phyloP scores from a whole-genome alignment of 2,888 invertebrate species.

The Corbicula japonica region DNA sequence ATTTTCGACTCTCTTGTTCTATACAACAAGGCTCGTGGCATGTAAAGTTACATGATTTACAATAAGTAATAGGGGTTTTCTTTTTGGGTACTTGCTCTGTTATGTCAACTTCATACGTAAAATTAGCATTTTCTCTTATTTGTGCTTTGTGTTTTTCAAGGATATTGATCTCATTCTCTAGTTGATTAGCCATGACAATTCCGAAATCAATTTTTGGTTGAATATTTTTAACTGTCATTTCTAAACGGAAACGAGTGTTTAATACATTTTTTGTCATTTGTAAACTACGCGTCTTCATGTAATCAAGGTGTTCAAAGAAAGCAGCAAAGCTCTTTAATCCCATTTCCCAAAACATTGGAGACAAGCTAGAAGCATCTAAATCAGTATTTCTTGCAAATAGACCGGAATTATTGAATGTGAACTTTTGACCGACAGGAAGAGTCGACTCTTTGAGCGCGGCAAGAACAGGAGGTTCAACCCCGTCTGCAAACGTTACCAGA shows the following conservation, averaged over 20 bases:
- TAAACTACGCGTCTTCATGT: slow-evolving; percentile 49
- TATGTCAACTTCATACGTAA: slow-evolving; percentile 65
- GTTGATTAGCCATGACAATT: slow-evolving; percentile 34
- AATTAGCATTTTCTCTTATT: slow-evolving; percentile 66
- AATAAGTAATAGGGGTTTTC: slow-evolving; percentile 72
- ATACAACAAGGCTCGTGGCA: slow-evolving; percentile 73
- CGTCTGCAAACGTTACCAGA: slow-evolving; percentile 65
- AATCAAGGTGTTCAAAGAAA: slow-evolving; percentile 44
- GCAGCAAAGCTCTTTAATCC: slow-evolving; percentile 49
- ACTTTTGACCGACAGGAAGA: slow-evolving; percentile 41
- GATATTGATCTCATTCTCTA: slow-evolving; percentile 41
- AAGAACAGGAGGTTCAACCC: slow-evolving; percentile 56
- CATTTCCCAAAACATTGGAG: slow-evolving; percentile 62
- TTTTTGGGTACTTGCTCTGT: slow-evolving; percentile 46
- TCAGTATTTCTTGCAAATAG: slow-evolving; percentile 48
- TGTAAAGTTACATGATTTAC: slow-evolving; percentile 70
- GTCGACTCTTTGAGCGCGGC: slow-evolving; percentile 45
- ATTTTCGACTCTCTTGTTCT: slow-evolving; percentile 66
- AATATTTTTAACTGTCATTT: slow-evolving; percentile 47
- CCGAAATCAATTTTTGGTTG: slow-evolving; percentile 50
- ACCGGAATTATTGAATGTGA: slow-evolving; percentile 63
- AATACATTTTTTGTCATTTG: slow-evolving; percentile 57
- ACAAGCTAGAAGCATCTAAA: slow-evolving; percentile 19
- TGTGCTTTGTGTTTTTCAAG: slow-evolving; percentile 44
- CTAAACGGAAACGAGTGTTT: slow-evolving; percentile 40